Percentiles rank a stretch among this genome's conserved stretches.
These are phyloP conservation scores for Melolontha melolontha DNA, from an alignment of 2,888 invertebrate genomes.

Conservation along the genomic window DNA sequence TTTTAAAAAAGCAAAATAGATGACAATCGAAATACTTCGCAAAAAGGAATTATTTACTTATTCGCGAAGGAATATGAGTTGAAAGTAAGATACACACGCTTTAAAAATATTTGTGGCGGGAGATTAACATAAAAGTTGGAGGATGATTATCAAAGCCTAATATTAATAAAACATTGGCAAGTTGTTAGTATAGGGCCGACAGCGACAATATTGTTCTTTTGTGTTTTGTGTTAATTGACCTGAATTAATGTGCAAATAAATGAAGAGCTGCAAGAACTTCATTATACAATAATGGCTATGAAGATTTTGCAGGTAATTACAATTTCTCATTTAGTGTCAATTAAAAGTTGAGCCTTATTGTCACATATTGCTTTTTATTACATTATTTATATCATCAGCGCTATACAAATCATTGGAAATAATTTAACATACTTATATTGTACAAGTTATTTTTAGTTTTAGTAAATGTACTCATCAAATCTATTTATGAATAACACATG, in stretches of 20 bases:
- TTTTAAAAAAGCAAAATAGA: neutral
- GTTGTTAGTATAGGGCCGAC: conserved; percentile 32
- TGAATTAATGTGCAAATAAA: conserved; percentile 37
- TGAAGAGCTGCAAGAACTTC: conserved; percentile 18
- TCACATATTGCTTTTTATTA: too few species aligned
- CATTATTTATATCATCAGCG: too few species aligned
- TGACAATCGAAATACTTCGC: neutral
- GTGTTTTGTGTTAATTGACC: conserved; percentile 38
- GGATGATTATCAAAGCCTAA: conserved; percentile 32
- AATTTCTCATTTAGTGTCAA: too few species aligned
- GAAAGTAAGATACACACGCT: neutral
- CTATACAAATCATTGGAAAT: too few species aligned
- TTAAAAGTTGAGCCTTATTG: too few species aligned
- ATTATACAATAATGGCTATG: conserved; percentile 13
- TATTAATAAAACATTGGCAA: conserved; percentile 37
- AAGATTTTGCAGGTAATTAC: conserved; percentile 31
- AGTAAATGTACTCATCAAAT: too few species aligned
- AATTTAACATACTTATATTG: too few species aligned
- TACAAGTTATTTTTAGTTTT: too few species aligned
- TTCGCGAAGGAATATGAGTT: neutral
- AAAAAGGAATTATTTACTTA: conserved; percentile 17
- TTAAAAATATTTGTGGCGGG: conserved; percentile 40
- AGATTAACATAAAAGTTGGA: conserved; percentile 41
- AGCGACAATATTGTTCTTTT: conserved; percentile 20
- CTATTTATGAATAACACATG: too few species aligned